Evolutionary conservation across 2,888 invertebrate genomes (phyloP), one percentile per base, ranked within the genome.

Genomic region (Orchesellides sinensis): DNA sequence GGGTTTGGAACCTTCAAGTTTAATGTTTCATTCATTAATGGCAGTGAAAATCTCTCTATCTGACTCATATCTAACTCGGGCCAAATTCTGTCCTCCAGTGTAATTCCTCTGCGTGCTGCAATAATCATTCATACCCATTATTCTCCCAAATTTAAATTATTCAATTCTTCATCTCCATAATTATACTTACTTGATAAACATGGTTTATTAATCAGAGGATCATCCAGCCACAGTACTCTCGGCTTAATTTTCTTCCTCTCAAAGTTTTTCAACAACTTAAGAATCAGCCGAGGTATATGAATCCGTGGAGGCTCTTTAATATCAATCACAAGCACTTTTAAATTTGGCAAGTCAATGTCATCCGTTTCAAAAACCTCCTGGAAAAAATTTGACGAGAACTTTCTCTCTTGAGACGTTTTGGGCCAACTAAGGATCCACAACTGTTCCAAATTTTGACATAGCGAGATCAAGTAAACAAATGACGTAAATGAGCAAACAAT

Each of bases 371-470:
- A 81, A 45, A 75, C 68, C 23, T 86, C 83, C 52, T 86, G 65
- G 35, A 68, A 68, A 61, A 85, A 75, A 69, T 79, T 65, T 0
- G 83, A 73, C 1, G 85, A 82, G 1, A 78, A 77, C 32, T 84
- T 85, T 14, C 78, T 78, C 54, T 87, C 87, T 23, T 59, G 70
- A 8, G 80, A 73, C 23, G 85, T 86, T 40, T 84, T 85, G 1
- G 87, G 86, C 84, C 83, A 87, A 19, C 85, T 69, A 10, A 86
- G 19, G n/a, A 87, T 80, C 68, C 83, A 87, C 32, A 87, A 61
- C 35, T 87, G 68, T 54, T 87, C 85, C 82, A 87, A 65, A 52
- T 83, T 83, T 4, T 35, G 69, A 49, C 87, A 87, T 21, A 85
- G 45, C 0, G 86, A 86, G 21, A 87, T 83, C 49, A 87, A 54